Base-by-base conservation (phyloP, 2,797 vertebrate species). In the Coendou prehensilis region DNA sequence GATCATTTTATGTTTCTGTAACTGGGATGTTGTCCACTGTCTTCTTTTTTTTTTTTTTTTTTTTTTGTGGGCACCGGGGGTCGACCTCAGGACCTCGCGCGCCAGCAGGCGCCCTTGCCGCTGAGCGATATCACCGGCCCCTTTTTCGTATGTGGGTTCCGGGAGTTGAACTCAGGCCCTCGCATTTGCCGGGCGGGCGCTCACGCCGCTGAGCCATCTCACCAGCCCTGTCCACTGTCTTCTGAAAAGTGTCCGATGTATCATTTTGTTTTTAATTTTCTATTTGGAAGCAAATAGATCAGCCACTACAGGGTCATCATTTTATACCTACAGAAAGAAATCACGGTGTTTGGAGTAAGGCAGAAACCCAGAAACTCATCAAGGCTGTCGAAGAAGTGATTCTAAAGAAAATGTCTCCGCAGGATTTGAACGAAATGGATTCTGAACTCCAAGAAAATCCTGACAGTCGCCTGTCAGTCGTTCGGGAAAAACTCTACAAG, bases 311-410 rank as follows among this genome's bases (percentile, higher is more conserved):
- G 41, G 45, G 6, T 23, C 26, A 5, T 87, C 61, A 41, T 93
- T 96, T 79, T 81, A 0, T 90, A 45, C 78, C 87, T 76, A 0
- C 47, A 99, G 98, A 91, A 45, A 9, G 71, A 94, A 99, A 98
- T 63, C 96, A 86, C 0, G 99, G 99, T 30, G 9, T 93, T 5
- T 99, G 99, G 99, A 98, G 97, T n/a, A 87, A 96, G 63, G 69
- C 96, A 0, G 99, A 99, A 78, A 97, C 47, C 0, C 97, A 56
- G 82, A 98, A 59, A 5, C 96, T 99, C n/a, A 94, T 98, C 76
- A 69, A 20, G 9, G 98, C 98, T 0, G 95, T 99, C 2, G 96
- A 98, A 79, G 96, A 98, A 3, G 97, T 96, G 93, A 41, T 98
- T 57, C 96, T 90, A 14, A 96, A 81, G 80, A 98, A 84, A 75